A percentile compares a stretch with the other conserved stretches of the same genome.
Evolutionary conservation across 1,140 invertebrate species (phyloP).

Genomic region (Drosophila nasuta): DNA sequence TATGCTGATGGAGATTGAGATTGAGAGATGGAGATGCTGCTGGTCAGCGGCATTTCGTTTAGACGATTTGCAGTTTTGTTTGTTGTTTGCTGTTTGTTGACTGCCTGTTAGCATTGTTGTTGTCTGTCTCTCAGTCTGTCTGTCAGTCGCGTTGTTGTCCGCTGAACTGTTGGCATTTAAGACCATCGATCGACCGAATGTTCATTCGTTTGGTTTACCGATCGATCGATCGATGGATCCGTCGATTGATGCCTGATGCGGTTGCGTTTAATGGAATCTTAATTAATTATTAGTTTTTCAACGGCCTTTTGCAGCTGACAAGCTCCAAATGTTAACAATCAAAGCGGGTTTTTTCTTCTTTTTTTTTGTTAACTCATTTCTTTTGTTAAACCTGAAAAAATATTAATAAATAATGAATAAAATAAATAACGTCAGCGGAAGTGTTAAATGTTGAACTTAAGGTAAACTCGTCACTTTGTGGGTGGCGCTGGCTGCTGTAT

Average conservation of each 20-base stretch:
- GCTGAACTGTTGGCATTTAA: conserved; percentile 70
- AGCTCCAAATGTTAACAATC: conserved; percentile 33
- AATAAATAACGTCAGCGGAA: conserved; percentile 28
- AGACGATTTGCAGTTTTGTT: conserved; percentile 57
- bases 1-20: not conserved
- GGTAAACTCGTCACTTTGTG: conserved; percentile 4
- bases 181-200: conserved; percentile 56
- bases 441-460: conserved; percentile 13
- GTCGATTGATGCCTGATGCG: conserved; percentile 50
- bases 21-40: conserved; percentile 28
- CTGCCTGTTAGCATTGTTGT: conserved; percentile 33
- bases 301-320: conserved; percentile 56
- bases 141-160: conserved; percentile 33
- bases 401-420: conserved; percentile 1
- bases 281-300: conserved; percentile 71
- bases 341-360: conserved; percentile 32
- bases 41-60: conserved; percentile 53
- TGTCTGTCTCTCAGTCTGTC: conserved; percentile 20
- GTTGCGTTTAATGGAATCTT: conserved; percentile 72
- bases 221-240: conserved; percentile 19
- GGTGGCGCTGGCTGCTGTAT: not conserved
- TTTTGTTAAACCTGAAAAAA: conserved; percentile 9
- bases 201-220: not conserved
- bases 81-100: conserved; percentile 39
- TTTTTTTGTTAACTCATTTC: not conserved